Conservation (phyloP, 2,113 vertebrate genomes). For the Ceuthmochares aereus region DNA sequence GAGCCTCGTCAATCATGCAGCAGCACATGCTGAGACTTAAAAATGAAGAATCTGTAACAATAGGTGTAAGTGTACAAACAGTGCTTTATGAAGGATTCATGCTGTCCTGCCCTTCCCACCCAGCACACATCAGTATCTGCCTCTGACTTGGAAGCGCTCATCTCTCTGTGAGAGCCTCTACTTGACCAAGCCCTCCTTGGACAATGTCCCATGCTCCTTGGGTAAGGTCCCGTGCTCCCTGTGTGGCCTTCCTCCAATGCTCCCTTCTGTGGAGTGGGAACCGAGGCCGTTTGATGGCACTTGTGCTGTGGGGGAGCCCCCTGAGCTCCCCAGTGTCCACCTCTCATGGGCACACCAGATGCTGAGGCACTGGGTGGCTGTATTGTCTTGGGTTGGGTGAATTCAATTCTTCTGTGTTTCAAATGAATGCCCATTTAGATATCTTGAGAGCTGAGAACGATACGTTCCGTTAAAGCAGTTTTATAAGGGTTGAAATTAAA, state of each 20-base stretch:
- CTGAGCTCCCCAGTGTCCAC: not conserved
- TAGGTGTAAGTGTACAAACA: not conserved
- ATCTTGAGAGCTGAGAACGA: not conserved
- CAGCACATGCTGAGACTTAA: not conserved
- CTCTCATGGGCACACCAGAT: accelerated
- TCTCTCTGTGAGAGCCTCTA: accelerated
- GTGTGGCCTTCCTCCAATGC: accelerated
- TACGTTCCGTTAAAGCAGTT: not conserved
- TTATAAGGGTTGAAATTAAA: not conserved
- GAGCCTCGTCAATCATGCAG: constrained; percentile 20
- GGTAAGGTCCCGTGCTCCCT: accelerated
- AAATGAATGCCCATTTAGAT: not conserved
- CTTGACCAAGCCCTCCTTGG: accelerated
- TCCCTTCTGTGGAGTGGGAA: accelerated
- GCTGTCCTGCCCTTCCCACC: not conserved
- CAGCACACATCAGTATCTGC: accelerated
- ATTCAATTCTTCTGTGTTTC: not conserved
- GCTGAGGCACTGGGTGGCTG: not conserved
- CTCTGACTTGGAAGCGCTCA: too few species aligned
- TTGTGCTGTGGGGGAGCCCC: accelerated
- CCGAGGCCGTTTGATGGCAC: accelerated
- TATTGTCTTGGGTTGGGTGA: too few species aligned
- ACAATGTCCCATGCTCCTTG: accelerated
- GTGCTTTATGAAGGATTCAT: not conserved
- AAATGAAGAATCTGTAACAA: not conserved